Evolutionary conservation across 1,140 invertebrate genomes (phyloP).

Genomic region (Anastrepha ludens): DNA sequence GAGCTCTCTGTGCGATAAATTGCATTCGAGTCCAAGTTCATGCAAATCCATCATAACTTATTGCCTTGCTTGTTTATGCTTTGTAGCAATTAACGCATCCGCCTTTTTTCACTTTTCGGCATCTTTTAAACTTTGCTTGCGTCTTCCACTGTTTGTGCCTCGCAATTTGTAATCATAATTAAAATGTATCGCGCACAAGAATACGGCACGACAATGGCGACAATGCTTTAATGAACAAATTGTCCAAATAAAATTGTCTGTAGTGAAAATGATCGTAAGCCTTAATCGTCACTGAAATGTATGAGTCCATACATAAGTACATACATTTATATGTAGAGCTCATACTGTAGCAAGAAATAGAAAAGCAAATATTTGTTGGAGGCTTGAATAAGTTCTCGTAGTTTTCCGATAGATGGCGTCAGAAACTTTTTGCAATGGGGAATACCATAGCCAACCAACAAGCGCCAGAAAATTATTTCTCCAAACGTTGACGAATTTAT

Average conservation of each 20-base stretch:
- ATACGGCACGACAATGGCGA: neutral
- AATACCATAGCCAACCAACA: no score
- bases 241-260: neutral
- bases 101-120: conserved; percentile 32
- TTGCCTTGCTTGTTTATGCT: conserved; percentile 34
- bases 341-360: no score
- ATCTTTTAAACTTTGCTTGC: neutral
- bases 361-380: no score
- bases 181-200: conserved; percentile 40
- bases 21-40: conserved; percentile 41
- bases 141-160: neutral
- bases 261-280: no score
- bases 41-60: neutral
- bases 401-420: no score
- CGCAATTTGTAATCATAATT: conserved; percentile 6
- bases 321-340: neutral
- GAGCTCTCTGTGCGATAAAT: neutral
- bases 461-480: no score
- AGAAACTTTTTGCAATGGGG: no score
- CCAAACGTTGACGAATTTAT: no score
- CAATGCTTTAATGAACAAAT: conserved; percentile 9
- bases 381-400: no score
- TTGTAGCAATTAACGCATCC: conserved; percentile 30
- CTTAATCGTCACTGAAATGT: neutral
- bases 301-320: neutral